phyloP scores from a whole-genome alignment of 2,113 vertebrate genomes.

The Empidonax traillii region DNA sequence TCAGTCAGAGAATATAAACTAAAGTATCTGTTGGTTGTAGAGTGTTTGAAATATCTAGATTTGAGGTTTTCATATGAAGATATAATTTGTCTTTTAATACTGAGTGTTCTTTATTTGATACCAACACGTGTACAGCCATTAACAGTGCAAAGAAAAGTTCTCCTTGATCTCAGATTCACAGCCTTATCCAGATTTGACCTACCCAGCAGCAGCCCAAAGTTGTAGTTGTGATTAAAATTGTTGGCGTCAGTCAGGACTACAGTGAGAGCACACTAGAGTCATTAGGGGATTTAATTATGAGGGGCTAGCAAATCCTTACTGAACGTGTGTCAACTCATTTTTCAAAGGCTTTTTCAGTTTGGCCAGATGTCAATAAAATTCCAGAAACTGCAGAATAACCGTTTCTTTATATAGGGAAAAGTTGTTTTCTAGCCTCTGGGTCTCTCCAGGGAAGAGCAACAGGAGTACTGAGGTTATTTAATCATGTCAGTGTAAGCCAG shows the following conservation, averaged over 20 bases:
- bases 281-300: not conserved
- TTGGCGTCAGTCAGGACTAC: not conserved
- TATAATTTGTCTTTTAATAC: not conserved
- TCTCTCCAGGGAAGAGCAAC: not conserved
- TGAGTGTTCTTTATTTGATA: not conserved
- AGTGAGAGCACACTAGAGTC: not conserved
- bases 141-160: not conserved
- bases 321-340: not conserved
- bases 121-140: not conserved
- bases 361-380: not conserved
- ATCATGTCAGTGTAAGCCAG: not conserved
- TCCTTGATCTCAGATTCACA: not conserved
- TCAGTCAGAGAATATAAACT: not conserved
- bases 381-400: not conserved
- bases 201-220: not conserved
- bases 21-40: not conserved
- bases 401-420: not conserved
- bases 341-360: not conserved
- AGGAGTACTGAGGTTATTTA: not conserved
- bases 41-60: not conserved
- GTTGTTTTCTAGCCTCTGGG: not conserved
- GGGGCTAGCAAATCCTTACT: not conserved
- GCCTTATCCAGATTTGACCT: not conserved
- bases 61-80: not conserved
- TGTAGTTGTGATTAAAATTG: not conserved